A percentile compares a stretch with the other conserved stretches of the same genome.
Evolutionary conservation across 1,140 invertebrate genomes (phyloP).

Genomic region (Papilio dardanus): DNA sequence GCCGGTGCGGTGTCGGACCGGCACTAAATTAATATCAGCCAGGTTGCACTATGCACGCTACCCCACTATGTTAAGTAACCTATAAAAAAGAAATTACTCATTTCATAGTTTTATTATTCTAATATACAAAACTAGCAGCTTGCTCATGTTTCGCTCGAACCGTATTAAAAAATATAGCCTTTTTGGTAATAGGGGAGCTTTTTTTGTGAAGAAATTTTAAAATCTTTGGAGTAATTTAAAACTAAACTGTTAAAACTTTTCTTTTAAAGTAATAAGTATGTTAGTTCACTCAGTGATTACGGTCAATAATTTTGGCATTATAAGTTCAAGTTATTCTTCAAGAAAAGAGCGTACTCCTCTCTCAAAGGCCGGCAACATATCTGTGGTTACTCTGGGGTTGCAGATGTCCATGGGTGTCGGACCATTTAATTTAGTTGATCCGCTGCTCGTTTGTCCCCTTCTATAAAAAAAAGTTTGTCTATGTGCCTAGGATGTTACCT

Average conservation of each 20-base stretch:
- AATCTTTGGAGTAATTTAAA: not conserved
- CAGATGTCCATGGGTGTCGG: too few species aligned
- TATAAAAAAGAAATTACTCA: not conserved
- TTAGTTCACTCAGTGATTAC: too few species aligned
- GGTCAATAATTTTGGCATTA: too few species aligned
- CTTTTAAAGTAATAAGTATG: too few species aligned
- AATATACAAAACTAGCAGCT: not conserved
- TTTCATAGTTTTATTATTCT: not conserved
- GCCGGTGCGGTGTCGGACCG: constrained; percentile 45
- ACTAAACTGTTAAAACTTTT: not conserved
- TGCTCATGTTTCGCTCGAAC: not conserved
- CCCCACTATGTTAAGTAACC: constrained; percentile 34
- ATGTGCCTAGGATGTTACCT: not conserved
- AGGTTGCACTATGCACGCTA: constrained; percentile 47
- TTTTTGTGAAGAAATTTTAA: not conserved
- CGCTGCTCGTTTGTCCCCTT: too few species aligned
- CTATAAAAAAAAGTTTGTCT: too few species aligned
- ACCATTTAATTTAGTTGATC: too few species aligned
- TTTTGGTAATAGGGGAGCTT: not conserved
- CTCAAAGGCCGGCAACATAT: too few species aligned
- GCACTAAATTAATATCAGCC: constrained; percentile 71
- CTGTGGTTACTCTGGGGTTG: too few species aligned
- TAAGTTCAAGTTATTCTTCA: too few species aligned
- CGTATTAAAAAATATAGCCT: not conserved
- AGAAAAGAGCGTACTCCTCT: too few species aligned